phyloP scores from a whole-genome alignment of 2,113 vertebrate genomes.

The Dicentrarchus labrax region DNA sequence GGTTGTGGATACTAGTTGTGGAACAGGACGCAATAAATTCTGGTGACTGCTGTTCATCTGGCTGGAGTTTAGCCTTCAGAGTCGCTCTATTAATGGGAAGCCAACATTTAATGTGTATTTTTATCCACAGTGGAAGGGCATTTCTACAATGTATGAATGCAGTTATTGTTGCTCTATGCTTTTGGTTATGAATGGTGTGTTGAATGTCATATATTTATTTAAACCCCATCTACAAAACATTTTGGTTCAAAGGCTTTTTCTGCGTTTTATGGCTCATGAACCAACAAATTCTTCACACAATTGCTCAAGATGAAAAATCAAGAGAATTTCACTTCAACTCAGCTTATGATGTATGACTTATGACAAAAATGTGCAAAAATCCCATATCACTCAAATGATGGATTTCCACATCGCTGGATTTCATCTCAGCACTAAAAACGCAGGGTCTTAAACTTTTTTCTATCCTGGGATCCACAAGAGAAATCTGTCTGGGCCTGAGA shows the following conservation, averaged over 20 bases:
- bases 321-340: constrained; percentile 3
- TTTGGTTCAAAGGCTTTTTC: constrained; percentile 1
- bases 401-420: constrained; percentile 58
- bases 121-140: constrained; percentile 12
- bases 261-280: background rate
- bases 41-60: constrained; percentile 45
- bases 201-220: background rate
- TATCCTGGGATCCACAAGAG: constrained; percentile 37
- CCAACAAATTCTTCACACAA: background rate
- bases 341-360: constrained; percentile 30
- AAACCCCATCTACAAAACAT: background rate
- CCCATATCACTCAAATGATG: constrained; percentile 45
- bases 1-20: constrained; percentile 31
- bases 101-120: constrained; percentile 6
- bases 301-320: constrained; percentile 16
- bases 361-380: constrained; percentile 30
- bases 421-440: constrained; percentile 30
- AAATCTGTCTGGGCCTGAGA: constrained; percentile 43
- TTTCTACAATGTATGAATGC: background rate
- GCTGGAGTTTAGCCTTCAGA: constrained; percentile 5
- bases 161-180: background rate
- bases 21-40: constrained; percentile 61
- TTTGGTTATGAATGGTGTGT: background rate
- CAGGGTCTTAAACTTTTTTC: constrained; percentile 42
- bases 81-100: constrained; percentile 33